Evolutionary conservation across 1,140 invertebrate species (phyloP), one percentile per base, ranked within the genome.

Genomic region (Wasmannia auropunctata): DNA sequence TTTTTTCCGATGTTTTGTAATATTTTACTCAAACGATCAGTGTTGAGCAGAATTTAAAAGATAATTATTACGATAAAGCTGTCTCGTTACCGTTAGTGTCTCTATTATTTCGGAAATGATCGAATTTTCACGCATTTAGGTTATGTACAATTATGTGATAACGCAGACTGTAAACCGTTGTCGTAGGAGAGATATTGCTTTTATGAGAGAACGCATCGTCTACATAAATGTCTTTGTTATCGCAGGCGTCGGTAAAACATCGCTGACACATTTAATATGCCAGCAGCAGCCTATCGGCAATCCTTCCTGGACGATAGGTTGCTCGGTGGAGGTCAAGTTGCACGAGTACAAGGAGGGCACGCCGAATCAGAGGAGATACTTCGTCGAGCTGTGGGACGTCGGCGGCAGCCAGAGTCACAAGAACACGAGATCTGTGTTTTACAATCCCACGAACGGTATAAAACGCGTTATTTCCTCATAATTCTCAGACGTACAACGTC

Each of bases 331-430:
- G 95, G 98, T 99, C 0, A 99, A 98, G 96, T 95, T 99, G 31
- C 99, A 99, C 93, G 98, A 98, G 94, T 99, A 98, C 91, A 98
- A 98, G 94, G 98, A 99, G 96, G 98, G 98, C 16, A 99, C 98
- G 0, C 97, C 98, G 16, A 96, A 97, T 70, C 98, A 99, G 93
- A 97, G 97, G 88, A 97, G 97, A 34, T 99, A 98, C 95, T 99
- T 99, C 95, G 96, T 99, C 56, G 99, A 99, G 95, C 95, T 99
- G 31, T 99, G 98, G 97, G 99, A 99, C 94, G 96, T 99, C 85
- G 99, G 99, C 22, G 99, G 99, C 19, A 99, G 98, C 87, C 97
- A 97, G 90, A 98, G 96, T 92, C 99, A 99, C 94, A 96, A 97
- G 93, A 99, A 99, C 94, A 98, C 98, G 19, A 96, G 99, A 93